Evolutionary conservation across 2,888 invertebrate genomes (phyloP), one percentile per base, ranked within the genome.

Genomic region (Xylota sylvarum): DNA sequence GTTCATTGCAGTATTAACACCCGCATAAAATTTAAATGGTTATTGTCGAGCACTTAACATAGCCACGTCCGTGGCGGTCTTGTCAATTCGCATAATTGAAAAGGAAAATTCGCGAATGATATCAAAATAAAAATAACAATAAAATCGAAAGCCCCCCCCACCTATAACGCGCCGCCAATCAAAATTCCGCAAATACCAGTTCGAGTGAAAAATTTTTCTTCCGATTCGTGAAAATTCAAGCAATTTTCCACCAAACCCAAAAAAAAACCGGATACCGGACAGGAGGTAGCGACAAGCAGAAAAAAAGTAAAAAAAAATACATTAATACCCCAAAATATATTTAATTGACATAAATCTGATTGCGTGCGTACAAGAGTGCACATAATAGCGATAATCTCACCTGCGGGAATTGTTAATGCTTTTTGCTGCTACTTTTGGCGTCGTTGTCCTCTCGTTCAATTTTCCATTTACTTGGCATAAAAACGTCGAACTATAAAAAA

Each of bases 341-440:
- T 81, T 76, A 74, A 85, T 85, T 85, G 80, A 60, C 80, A 76
- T 72, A 80, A 81, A 80, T 81, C 74, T 60, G 85, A 85, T 81
- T 76, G 74, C 58, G 58, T 35, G 65, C 48, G 65, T 69, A 62
- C 40, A 79, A 67, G 46, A 64, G 64, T 70, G 58, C 58, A 76
- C 30, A 76, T 46, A 64, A 74, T 64, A 64, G 62, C 19, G 27
- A 50, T 79, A 69, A 79, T 79, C 69, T 43, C 50, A 85, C 76
- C 76, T 65, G 76, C 43, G 76, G 70, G 81, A 70, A 72, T 70
- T 65, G 50, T 70, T 70, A 58, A 70, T 65, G 64, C 35, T 46
- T 48, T 32, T n/a, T 12, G 55, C 37, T 69, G 37, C 5, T 65
- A n/a, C 32, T 43, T 50, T 70, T 4, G 12, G 32, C 6, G 48